Evolutionary conservation across 2,113 vertebrate species (phyloP).

Genomic region (Pachypanchax playfairii): DNA sequence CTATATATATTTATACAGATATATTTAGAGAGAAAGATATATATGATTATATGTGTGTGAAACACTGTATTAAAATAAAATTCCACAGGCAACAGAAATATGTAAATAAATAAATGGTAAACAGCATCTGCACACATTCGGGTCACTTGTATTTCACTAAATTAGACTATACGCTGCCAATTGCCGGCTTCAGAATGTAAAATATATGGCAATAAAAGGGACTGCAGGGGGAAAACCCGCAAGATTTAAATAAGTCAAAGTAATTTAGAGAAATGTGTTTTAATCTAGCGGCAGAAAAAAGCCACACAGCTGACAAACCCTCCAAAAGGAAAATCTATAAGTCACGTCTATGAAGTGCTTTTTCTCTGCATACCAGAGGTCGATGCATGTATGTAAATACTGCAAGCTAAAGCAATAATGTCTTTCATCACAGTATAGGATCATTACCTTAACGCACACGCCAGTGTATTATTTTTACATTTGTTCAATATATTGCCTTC

Average conservation of each 20-base stretch:
- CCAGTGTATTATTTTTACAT: constrained; percentile 39
- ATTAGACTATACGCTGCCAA: constrained; percentile 57
- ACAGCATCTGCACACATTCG: constrained; percentile 39
- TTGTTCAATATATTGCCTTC: constrained; percentile 34
- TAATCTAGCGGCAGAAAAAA: constrained; percentile 60
- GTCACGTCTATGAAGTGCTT: constrained; percentile 73
- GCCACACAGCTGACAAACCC: constrained; percentile 47
- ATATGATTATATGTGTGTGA: no score
- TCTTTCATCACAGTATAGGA: constrained; percentile 68
- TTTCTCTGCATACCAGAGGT: constrained; percentile 72
- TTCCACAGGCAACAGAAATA: constrained; percentile 44
- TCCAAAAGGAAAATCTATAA: constrained; percentile 72
- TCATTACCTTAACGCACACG: constrained; percentile 58
- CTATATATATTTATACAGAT: no score
- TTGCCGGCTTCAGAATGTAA: constrained; percentile 57
- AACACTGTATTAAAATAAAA: constrained; percentile 58
- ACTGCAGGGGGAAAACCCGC: constrained; percentile 14
- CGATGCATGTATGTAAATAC: constrained; percentile 75
- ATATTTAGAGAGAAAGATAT: no score
- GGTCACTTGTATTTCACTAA: constrained; percentile 62
- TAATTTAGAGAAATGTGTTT: constrained; percentile 70
- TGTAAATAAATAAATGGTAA: constrained; percentile 63
- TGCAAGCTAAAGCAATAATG: constrained; percentile 74
- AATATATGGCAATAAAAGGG: constrained; percentile 64
- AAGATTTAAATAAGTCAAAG: constrained; percentile 66